Conservation (phyloP, 2,888 invertebrate genomes). For the Apomyelois bistriatella region DNA sequence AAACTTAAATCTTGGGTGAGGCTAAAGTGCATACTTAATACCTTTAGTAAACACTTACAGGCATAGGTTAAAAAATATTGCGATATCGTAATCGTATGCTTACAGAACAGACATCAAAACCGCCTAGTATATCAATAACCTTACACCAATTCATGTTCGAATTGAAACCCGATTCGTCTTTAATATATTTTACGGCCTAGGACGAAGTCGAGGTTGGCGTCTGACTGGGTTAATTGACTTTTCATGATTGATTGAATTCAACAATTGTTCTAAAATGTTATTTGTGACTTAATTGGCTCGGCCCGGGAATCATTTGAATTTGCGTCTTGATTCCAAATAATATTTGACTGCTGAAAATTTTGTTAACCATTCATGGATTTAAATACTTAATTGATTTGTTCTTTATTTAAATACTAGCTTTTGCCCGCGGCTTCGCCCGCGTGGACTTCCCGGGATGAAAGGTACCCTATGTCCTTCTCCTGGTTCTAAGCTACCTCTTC, state of each 20-base stretch:
- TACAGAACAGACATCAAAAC: background rate
- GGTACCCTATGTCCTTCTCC: too few species aligned
- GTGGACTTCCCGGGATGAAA: too few species aligned
- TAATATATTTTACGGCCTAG: background rate
- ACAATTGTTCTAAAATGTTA: slow-evolving; percentile 5
- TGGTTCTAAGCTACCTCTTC: too few species aligned
- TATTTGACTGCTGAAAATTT: background rate
- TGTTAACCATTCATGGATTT: too few species aligned
- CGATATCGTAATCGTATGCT: too few species aligned
- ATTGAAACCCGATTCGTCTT: background rate
- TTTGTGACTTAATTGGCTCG: slow-evolving; percentile 1
- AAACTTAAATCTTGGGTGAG: too few species aligned
- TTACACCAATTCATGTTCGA: background rate
- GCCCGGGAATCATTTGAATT: background rate
- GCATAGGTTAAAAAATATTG: too few species aligned
- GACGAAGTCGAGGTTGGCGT: background rate
- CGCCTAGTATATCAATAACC: background rate
- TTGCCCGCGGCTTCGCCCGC: too few species aligned
- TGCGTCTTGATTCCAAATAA: background rate
- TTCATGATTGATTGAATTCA: slow-evolving; percentile 7
- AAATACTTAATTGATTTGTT: too few species aligned
- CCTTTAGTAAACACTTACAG: background rate
- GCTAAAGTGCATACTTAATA: too few species aligned
- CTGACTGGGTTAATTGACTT: background rate
- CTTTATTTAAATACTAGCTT: too few species aligned